These are phyloP conservation scores for Rapana venosa DNA, from an alignment of 2,888 invertebrate genomes.

Conservation along the genomic window DNA sequence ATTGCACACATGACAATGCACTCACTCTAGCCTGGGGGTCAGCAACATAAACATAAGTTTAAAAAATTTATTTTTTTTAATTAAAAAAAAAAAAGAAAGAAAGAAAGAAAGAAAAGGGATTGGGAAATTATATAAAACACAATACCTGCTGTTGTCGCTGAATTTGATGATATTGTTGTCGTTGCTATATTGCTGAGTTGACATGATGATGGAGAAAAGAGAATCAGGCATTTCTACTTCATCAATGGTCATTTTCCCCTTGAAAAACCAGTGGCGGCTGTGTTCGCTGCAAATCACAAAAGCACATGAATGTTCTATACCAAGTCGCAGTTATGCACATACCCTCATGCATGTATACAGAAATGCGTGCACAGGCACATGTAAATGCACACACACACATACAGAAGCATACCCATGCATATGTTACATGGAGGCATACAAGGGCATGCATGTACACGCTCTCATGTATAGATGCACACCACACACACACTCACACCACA, in stretches of 20 bases:
- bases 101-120: neutral
- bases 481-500: too few species aligned
- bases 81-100: neutral
- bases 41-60: too few species aligned
- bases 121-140: neutral
- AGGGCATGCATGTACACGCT: too few species aligned
- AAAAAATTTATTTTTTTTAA: neutral
- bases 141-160: constrained; percentile 94
- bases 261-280: constrained; percentile 99
- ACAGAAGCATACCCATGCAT: neutral
- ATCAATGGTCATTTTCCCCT: constrained; percentile 89
- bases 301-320: neutral
- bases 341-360: neutral
- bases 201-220: constrained; percentile 93
- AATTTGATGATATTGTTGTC: constrained; percentile 97
- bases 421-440: too few species aligned
- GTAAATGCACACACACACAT: neutral
- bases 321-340: neutral
- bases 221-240: constrained; percentile 88
- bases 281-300: constrained; percentile 85
- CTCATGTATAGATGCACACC: too few species aligned
- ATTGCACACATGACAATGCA: too few species aligned
- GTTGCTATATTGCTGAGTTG: constrained; percentile 91
- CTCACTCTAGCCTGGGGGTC: too few species aligned
- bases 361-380: neutral